Conservation (phyloP, 2,888 invertebrate species). For the Apodemia mormo region DNA sequence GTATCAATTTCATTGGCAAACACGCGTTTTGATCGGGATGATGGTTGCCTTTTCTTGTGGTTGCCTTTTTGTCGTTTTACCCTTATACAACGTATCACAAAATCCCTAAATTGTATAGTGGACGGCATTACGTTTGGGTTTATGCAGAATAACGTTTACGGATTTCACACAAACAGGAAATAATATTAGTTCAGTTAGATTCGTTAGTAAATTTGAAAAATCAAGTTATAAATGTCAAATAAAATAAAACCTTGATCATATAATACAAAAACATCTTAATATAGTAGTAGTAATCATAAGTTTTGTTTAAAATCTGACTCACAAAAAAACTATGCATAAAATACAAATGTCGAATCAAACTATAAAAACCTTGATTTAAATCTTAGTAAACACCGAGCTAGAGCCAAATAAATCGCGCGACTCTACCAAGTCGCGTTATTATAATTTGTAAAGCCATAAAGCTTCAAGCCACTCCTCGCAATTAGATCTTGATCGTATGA, state of each 20-base stretch:
- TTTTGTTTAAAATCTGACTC: neutral
- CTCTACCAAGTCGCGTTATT: constrained; percentile 13
- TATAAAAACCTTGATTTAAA: constrained; percentile 12
- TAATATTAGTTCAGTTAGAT: too few relatives aligned
- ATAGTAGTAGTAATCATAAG: too few relatives aligned
- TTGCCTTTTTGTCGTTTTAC: too few relatives aligned
- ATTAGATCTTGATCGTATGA: constrained; percentile 12
- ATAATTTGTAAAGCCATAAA: constrained; percentile 18
- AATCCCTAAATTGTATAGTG: too few relatives aligned
- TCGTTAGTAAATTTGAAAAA: too few relatives aligned
- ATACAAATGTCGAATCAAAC: neutral
- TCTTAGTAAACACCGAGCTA: constrained; percentile 8
- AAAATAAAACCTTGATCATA: too few relatives aligned
- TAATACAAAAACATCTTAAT: too few relatives aligned
- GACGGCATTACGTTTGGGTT: too few relatives aligned
- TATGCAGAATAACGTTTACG: too few relatives aligned
- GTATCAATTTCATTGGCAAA: constrained; percentile 18
- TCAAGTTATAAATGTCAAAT: too few relatives aligned
- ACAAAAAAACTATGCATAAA: neutral
- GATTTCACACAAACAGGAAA: too few relatives aligned
- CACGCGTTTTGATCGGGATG: neutral
- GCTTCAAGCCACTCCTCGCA: constrained; percentile 13
- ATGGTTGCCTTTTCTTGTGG: neutral
- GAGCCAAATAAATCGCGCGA: neutral
- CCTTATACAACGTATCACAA: too few relatives aligned